Percentiles rank a stretch among this genome's conserved stretches.
Conservation (phyloP, 2,888 invertebrate species). For the Boloria euphrosyne region DNA sequence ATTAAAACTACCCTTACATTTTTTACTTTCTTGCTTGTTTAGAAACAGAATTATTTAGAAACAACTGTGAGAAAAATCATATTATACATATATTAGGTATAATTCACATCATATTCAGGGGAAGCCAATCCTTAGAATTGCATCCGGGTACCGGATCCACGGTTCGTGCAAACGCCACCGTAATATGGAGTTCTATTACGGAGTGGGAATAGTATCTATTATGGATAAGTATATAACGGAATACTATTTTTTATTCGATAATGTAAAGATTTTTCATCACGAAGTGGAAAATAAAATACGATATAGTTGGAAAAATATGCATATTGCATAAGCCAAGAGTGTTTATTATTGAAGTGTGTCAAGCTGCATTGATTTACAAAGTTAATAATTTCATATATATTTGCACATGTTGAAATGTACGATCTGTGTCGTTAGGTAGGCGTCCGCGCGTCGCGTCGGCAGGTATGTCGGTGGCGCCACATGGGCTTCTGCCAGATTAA, state of each 20-base stretch:
- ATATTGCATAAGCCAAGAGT: neutral
- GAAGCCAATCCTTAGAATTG: slow-evolving; percentile 69
- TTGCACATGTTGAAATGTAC: slow-evolving; percentile 64
- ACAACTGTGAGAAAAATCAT: neutral
- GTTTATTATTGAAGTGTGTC: neutral
- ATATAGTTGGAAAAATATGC: neutral
- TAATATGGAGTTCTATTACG: neutral
- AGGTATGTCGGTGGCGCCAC: slow-evolving; percentile 86
- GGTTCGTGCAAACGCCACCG: slow-evolving; percentile 43
- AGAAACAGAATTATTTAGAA: too few relatives aligned
- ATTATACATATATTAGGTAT: neutral
- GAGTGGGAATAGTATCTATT: too few relatives aligned
- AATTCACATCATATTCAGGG: slow-evolving; percentile 40
- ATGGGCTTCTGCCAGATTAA: slow-evolving; percentile 91
- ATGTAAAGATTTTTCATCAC: too few relatives aligned
- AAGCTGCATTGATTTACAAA: slow-evolving; percentile 21
- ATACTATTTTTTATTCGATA: neutral
- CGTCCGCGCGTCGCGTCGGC: slow-evolving; percentile 78
- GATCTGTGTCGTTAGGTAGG: slow-evolving; percentile 75
- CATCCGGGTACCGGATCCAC: slow-evolving; percentile 59
- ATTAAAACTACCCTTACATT: too few relatives aligned
- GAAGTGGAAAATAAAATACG: too few relatives aligned
- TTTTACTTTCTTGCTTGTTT: too few relatives aligned
- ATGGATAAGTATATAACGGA: too few relatives aligned
- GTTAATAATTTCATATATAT: slow-evolving; percentile 47